phyloP scores from a whole-genome alignment of 2,113 vertebrate species.

The Etheostoma spectabile region DNA sequence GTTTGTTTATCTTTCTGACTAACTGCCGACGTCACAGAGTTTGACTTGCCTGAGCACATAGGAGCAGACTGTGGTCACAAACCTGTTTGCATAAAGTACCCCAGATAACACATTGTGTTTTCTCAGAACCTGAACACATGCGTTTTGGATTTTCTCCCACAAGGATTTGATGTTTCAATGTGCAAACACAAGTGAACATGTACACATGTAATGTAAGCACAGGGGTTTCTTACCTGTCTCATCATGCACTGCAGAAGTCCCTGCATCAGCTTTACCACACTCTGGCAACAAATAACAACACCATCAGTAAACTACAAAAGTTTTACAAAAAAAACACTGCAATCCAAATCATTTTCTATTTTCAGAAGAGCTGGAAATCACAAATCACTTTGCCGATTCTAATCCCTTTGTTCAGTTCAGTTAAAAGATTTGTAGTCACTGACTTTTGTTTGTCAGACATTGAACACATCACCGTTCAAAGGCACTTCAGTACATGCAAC shows the following conservation, averaged over 20 bases:
- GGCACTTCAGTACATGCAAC: neutral
- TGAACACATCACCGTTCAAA: neutral
- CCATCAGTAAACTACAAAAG: neutral
- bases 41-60: neutral
- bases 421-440: neutral
- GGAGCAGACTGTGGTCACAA: neutral
- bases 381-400: neutral
- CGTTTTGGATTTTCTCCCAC: neutral
- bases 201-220: neutral
- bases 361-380: neutral
- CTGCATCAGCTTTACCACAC: constrained; percentile 98
- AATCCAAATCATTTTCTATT: neutral
- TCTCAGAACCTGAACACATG: neutral
- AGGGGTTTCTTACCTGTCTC: constrained; percentile 90
- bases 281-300: constrained; percentile 84
- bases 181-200: neutral
- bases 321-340: neutral
- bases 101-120: constrained; percentile 14
- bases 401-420: neutral
- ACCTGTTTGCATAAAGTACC: neutral
- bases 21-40: neutral
- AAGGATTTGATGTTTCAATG: neutral
- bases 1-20: neutral
- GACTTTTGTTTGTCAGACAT: neutral
- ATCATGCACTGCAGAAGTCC: constrained; percentile 98